Evolutionary conservation across 2,797 vertebrate genomes (phyloP), one percentile per base, ranked within the genome.

Genomic region (Cichlasoma orientale): DNA sequence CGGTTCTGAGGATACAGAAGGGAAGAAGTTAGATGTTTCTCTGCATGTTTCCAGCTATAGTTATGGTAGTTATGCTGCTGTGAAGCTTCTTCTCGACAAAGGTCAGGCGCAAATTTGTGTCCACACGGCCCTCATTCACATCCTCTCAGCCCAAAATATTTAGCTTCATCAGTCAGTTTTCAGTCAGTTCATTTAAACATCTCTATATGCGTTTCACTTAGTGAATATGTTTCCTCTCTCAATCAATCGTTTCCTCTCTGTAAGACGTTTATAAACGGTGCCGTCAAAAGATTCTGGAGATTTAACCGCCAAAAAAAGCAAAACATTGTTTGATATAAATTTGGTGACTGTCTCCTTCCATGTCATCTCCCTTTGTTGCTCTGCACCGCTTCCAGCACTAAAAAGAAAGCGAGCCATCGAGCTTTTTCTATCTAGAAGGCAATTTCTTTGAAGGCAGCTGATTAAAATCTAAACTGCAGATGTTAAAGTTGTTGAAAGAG

Each of bases 1-100:
- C 1, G 72, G 13, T 76, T 96, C 95, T 95, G 75, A 3, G 33
- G 61, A 73, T 1, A 27, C 1, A 82, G 19, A 80, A 70, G 58
- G 1, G 1, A 41, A 36, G 63, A 1, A 11, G 12, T n/a, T 44
- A 41, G 44, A 68, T 5, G 25, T 50, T 68, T 68, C 27, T 13
- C 47, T 50, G 18, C 16, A 14, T 7, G 16, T 47, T 47, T 47
- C 3, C 16, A 6, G 18, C 44, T 47, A 50, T 23, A 13, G 5
- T 50, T 50, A 68, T 29, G 41, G 29, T 23, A 13, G 5, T 50
- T 50, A 68, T 29, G 41, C 61, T 50, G 41, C 16, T 13, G 23
- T 23, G 16, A 66, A 0, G 1, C 16, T 27, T 47, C 3, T 3
- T 66, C 61, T 47, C 41, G 11, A 19, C 23, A 47, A 66, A 47